A percentile compares a stretch with the other conserved stretches of the same genome.
phyloP scores from a whole-genome alignment of 2,888 invertebrate species.

The Stenotaenia linearis region DNA sequence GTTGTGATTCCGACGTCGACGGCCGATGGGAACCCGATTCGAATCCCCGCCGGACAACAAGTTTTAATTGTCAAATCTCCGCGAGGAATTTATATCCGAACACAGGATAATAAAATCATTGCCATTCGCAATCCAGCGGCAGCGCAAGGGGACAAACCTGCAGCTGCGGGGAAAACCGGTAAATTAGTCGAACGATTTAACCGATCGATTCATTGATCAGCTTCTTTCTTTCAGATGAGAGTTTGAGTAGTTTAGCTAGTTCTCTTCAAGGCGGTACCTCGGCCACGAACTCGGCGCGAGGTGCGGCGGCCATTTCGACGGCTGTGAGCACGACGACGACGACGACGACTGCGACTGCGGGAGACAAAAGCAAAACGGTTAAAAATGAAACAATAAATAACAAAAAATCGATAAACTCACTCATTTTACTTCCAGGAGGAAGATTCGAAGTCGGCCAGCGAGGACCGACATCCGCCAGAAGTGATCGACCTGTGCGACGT shows the following conservation, averaged over 20 bases:
- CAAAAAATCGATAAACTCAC: too few relatives aligned
- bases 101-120: constrained; percentile 90
- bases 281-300: not conserved
- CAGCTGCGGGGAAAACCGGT: not conserved
- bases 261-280: not conserved
- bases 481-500: constrained; percentile 35
- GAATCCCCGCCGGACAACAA: constrained; percentile 86
- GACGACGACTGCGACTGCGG: not conserved
- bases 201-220: not conserved
- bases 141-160: not conserved
- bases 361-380: not conserved
- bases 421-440: too few relatives aligned
- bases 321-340: not conserved
- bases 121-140: constrained; percentile 57
- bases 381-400: too few relatives aligned
- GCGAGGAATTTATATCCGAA: constrained; percentile 91
- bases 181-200: too few relatives aligned
- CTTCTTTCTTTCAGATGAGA: not conserved
- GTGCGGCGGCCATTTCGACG: not conserved
- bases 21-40: constrained; percentile 80
- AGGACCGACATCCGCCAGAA: constrained; percentile 27
- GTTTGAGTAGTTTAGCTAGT: not conserved
- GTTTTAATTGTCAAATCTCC: constrained; percentile 91
- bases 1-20: constrained; percentile 90
- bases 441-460: not conserved